These are phyloP conservation scores for Tenrec ecaudatus DNA, from an alignment of 2,113 vertebrate genomes.

Conservation along the genomic window DNA sequence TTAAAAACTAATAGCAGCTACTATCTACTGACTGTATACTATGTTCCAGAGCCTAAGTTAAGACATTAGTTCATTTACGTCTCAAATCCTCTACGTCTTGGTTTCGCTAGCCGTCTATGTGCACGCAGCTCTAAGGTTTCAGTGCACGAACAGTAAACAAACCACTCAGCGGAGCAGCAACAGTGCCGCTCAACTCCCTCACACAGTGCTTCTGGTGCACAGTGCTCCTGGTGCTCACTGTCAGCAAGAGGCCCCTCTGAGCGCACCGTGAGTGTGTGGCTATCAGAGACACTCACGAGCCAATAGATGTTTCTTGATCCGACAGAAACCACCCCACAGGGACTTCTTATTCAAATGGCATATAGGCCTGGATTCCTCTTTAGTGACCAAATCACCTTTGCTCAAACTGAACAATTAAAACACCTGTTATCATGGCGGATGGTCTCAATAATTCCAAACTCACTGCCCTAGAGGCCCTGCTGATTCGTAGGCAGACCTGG, in stretches of 20 bases:
- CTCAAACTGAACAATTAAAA: background rate
- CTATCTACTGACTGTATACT: background rate
- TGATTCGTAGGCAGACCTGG: too few species aligned
- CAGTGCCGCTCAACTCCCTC: background rate
- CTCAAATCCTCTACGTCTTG: background rate
- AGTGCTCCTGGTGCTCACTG: background rate
- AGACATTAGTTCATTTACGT: background rate
- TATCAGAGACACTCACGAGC: background rate
- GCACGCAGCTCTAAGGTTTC: background rate
- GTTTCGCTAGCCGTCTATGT: background rate
- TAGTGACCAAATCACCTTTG: background rate
- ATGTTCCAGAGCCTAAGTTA: background rate
- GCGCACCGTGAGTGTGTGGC: background rate
- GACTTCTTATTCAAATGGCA: background rate
- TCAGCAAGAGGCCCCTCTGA: background rate
- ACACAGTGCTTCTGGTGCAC: background rate
- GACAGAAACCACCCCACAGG: background rate
- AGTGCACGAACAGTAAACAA: background rate
- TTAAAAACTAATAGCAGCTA: background rate
- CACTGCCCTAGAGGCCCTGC: too few species aligned
- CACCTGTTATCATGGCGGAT: background rate
- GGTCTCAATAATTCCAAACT: too few species aligned
- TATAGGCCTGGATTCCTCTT: background rate
- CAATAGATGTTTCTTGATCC: background rate
- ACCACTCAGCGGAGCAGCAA: background rate